Evolutionary conservation across 2,888 invertebrate genomes (phyloP).

Genomic region (Marronus borbonicus): DNA sequence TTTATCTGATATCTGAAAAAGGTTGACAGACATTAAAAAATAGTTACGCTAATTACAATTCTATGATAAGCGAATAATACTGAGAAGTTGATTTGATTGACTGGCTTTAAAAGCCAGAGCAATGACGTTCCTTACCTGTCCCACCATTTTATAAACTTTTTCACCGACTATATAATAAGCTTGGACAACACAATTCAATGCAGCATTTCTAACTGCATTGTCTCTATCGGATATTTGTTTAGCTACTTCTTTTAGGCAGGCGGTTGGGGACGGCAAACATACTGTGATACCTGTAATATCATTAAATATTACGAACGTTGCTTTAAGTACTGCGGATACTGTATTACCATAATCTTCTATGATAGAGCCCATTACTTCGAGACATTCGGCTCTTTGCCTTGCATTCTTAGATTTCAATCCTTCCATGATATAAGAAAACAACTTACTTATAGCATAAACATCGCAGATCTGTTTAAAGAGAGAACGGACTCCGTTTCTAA

Average conservation of each 20-base stretch:
- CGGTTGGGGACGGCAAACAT: slow-evolving; percentile 85
- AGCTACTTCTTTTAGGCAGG: slow-evolving; percentile 91
- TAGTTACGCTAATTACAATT: not conserved
- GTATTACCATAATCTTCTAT: slow-evolving; percentile 85
- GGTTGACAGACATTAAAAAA: not conserved
- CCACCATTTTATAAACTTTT: slow-evolving; percentile 91
- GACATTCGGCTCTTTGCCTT: slow-evolving; percentile 94
- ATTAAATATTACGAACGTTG: not conserved
- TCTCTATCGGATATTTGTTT: slow-evolving; percentile 97
- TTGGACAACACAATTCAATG: slow-evolving; percentile 93
- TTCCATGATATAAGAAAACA: slow-evolving; percentile 93
- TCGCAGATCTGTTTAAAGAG: slow-evolving; percentile 88
- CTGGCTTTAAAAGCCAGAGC: too few species aligned
- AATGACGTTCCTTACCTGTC: slow-evolving; percentile 76
- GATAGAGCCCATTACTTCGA: slow-evolving; percentile 91
- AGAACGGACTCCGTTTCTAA: slow-evolving; percentile 89
- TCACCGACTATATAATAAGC: slow-evolving; percentile 95
- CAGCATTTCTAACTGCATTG: slow-evolving; percentile 95
- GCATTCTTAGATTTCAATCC: slow-evolving; percentile 98
- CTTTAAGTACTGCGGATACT: not conserved
- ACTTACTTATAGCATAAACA: slow-evolving; percentile 90
- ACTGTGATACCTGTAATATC: slow-evolving; percentile 74
- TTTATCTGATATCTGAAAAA: slow-evolving; percentile 87
- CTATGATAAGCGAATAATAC: too few species aligned
- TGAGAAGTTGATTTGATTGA: too few species aligned